Percentiles rank a stretch among this genome's conserved stretches.
phyloP scores from a whole-genome alignment of 2,797 vertebrate species.

The Uromys caudimaculatus region DNA sequence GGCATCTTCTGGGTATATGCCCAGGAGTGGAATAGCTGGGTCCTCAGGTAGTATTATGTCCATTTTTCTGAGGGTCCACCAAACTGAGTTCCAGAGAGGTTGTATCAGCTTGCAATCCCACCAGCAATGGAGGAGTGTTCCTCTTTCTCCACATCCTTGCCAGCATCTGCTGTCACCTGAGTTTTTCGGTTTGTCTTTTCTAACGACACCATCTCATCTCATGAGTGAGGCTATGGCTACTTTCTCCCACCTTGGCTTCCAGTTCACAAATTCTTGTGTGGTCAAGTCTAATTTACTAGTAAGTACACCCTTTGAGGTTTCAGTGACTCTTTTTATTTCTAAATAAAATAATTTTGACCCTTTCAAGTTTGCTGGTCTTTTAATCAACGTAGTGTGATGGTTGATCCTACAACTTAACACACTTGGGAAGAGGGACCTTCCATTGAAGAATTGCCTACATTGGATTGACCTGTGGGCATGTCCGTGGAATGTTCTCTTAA shows the following conservation, averaged over 20 bases:
- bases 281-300: not conserved
- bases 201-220: not conserved
- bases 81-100: too few relatives aligned
- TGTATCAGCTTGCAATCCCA: too few relatives aligned
- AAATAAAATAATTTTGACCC: not conserved
- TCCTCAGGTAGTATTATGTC: too few relatives aligned
- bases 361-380: constrained; percentile 5
- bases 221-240: not conserved
- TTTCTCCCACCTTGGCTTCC: not conserved
- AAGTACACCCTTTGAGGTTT: not conserved
- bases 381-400: not conserved
- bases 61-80: too few relatives aligned
- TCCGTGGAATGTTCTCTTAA: too few relatives aligned
- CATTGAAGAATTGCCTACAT: not conserved
- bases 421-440: not conserved
- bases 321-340: not conserved
- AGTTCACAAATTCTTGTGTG: not conserved
- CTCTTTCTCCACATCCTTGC: too few relatives aligned
- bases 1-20: too few relatives aligned
- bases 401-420: not conserved
- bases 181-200: too few relatives aligned
- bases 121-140: too few relatives aligned
- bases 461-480: not conserved
- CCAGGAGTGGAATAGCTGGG: too few relatives aligned
- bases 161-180: too few relatives aligned